Evolutionary conservation across 2,888 invertebrate species (phyloP), one percentile per base, ranked within the genome.

Genomic region (Amiota mariae): DNA sequence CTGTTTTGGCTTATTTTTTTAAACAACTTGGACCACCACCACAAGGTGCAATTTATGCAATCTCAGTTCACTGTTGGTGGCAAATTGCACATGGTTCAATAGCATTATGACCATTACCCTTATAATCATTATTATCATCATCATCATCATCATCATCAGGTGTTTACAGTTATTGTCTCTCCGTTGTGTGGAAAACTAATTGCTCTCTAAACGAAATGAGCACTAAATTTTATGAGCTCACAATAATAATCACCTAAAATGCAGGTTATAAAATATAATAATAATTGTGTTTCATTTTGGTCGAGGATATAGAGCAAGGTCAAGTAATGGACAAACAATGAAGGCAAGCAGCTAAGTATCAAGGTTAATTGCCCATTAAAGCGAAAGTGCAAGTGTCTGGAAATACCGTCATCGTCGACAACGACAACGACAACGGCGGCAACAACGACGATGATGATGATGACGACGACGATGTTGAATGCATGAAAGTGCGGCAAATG

Each of bases 281-380:
- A 81, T 68, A 24, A n/a, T 15, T 76, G 75, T 66, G 64, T 71
- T 75, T 67, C 75, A 75, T 76, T 76, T 76, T 71, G 46, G 36
- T 18, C 15, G 72, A 13, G 57, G 75, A 51, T 73, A 74, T 75
- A 74, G 59, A 59, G 74, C 81, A 81, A 81, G 81, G 81, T 79
- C 81, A 82, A 24, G 11, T 18, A 13, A 67, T 12, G 48, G 68
- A 12, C 64, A 18, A 56, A 18, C 8, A 70, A 59, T 64, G 64
- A 10, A 46, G 49, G 64, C 74, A 56, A 77, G 36, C 36, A 36
- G 6, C 4, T 6, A 36, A 1, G 73, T 80, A 84, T 83, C 83
- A 85, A 85, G 84, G 84, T 85, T 85, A 85, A 85, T 85, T 84
- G 85, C 81, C 84, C 82, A 82, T 84, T 85, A 85, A 84, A 77